A percentile compares a stretch with the other conserved stretches of the same genome.
Conservation (phyloP, 1,140 invertebrate genomes). For the Papilio machaon region DNA sequence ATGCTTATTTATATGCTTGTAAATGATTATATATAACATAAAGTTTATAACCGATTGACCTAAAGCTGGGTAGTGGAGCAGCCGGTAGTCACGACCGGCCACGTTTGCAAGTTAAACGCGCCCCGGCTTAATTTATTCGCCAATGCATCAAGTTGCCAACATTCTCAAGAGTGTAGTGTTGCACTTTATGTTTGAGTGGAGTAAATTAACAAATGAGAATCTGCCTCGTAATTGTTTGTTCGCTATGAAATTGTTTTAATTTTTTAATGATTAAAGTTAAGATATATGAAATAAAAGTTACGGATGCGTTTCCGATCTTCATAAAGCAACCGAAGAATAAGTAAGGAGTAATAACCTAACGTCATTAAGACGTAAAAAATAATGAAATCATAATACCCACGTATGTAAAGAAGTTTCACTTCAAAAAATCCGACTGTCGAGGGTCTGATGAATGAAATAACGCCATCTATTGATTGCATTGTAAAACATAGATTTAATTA, state of each 20-base stretch:
- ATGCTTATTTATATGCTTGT: background rate
- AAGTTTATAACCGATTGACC: slow-evolving; percentile 23
- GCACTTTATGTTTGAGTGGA: slow-evolving; percentile 19
- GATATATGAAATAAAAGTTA: no score
- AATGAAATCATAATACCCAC: no score
- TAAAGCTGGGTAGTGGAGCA: background rate
- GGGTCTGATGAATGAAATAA: no score
- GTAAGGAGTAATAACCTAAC: no score
- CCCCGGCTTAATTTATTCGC: slow-evolving; percentile 11
- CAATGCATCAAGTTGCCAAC: slow-evolving; percentile 22
- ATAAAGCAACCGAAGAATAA: no score
- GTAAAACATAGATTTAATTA: no score
- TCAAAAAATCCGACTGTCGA: no score
- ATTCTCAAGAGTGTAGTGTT: slow-evolving; percentile 22
- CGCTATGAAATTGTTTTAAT: background rate
- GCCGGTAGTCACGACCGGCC: background rate
- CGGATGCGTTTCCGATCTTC: background rate
- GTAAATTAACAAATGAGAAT: slow-evolving; percentile 5
- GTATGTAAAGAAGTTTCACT: no score
- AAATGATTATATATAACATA: background rate
- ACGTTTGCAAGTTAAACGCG: slow-evolving; percentile 3
- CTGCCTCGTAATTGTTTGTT: background rate
- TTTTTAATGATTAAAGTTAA: background rate
- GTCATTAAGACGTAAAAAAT: no score
- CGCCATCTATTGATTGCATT: no score